These are phyloP conservation scores for Caenorhabditis sp. DNA, from an alignment of 2,888 invertebrate species.

Conservation along the genomic window DNA sequence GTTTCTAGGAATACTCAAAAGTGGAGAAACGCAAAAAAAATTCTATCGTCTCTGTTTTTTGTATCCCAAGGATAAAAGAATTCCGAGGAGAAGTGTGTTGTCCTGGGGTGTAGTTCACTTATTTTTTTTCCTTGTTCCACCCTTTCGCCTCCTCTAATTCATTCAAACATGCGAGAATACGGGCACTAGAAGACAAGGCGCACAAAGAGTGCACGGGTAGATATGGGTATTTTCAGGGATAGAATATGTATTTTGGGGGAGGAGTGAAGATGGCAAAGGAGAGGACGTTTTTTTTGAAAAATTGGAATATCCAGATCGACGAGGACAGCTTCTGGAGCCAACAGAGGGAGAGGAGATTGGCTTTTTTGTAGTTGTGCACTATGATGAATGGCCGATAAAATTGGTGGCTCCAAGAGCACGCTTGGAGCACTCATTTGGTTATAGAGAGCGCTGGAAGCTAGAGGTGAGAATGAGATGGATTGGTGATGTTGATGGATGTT, in stretches of 20 bases:
- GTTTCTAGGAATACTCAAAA: no score
- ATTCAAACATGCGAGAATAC: slow-evolving; percentile 55
- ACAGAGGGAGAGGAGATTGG: not conserved
- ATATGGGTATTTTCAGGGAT: slow-evolving; percentile 7
- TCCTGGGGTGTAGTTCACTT: not conserved
- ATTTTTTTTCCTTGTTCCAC: not conserved
- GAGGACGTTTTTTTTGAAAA: slow-evolving; percentile 30
- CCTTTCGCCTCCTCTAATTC: slow-evolving; percentile 22
- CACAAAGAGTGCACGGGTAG: slow-evolving; percentile 7
- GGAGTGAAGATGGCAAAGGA: no score
- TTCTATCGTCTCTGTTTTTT: no score
- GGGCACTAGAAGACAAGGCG: slow-evolving; percentile 9
- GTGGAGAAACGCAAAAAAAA: no score
- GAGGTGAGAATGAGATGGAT: no score
- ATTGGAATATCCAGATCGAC: slow-evolving; percentile 14
- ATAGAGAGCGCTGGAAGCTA: no score
- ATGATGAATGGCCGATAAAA: not conserved
- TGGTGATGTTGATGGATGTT: no score
- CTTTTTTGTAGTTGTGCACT: not conserved
- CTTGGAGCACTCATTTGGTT: no score
- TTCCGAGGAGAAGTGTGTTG: not conserved
- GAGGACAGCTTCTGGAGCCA: slow-evolving; percentile 14
- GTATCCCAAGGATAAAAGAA: not conserved
- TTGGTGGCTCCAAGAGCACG: not conserved
- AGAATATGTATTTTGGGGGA: not conserved